phyloP scores from a whole-genome alignment of 2,797 vertebrate species.

The Apodemus agrarius region DNA sequence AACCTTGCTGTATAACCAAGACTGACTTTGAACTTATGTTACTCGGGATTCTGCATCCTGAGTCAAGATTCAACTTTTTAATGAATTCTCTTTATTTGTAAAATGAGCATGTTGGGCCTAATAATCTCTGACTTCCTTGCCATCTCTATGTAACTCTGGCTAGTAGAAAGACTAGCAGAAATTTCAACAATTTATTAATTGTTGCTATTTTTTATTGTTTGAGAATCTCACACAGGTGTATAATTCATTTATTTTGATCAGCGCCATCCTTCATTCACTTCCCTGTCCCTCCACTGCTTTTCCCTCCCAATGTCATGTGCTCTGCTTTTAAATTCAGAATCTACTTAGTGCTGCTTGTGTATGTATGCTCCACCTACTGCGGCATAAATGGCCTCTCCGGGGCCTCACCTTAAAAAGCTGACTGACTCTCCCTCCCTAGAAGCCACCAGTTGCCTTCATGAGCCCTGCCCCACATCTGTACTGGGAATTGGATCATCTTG shows the following conservation, averaged over 20 bases:
- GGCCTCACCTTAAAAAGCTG: neutral
- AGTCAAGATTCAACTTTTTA: slow-evolving; percentile 21
- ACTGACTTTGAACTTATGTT: neutral
- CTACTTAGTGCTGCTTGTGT: neutral
- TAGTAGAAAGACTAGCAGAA: slow-evolving; percentile 9
- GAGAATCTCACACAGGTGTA: neutral
- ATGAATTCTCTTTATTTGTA: slow-evolving; percentile 15
- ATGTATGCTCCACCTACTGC: neutral
- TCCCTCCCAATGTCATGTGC: neutral
- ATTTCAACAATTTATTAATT: neutral
- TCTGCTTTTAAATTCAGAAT: neutral
- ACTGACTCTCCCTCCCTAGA: neutral
- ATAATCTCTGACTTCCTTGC: neutral
- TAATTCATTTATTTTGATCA: neutral
- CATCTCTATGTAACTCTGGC: neutral
- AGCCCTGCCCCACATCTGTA: neutral
- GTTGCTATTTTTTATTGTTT: neutral
- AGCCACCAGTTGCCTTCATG: neutral
- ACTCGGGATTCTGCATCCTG: neutral
- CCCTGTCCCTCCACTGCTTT: neutral
- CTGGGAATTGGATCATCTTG: neutral
- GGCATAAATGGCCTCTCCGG: neutral
- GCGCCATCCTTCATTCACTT: neutral
- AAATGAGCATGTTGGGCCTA: slow-evolving; percentile 4
- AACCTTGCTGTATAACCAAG: neutral